Evolutionary conservation across 2,113 vertebrate species (phyloP), one percentile per base, ranked within the genome.

Genomic region (Ctenodactylus gundi): DNA sequence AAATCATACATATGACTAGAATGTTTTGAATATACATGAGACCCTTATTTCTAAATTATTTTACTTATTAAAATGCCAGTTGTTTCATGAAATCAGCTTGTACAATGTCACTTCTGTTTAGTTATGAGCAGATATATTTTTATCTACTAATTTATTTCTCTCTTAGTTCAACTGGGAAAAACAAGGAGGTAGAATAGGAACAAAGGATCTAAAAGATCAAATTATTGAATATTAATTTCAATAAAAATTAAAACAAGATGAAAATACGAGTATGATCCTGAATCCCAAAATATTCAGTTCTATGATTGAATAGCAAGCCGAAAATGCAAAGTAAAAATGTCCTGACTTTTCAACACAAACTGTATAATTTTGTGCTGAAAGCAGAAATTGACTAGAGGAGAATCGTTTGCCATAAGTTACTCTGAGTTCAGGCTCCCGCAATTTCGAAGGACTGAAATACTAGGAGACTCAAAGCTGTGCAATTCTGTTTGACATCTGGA

Each of bases 361-460:
- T 78, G 0, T 58, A 53, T 95, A 49, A 97, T 96, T 97, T 96
- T 1, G 49, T 90, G 93, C 39, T 95, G 64, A 84, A 95, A 88
- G 27, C 27, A 85, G 23, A 95, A 68, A 94, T 76, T 18, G 85
- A 91, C 91, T 60, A 95, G 27, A 96, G 92, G 21, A 96, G 92
- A 97, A 94, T 55, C 84, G 3, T n/a, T 86, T 75, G 18, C 34
- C 89, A 58, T 90, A 18, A 83, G 80, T 94, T 91, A 49, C 58
- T 94, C 51, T 62, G 82, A 93, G 78, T 87, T 96, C 67, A 91
- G 13, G 80, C 75, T 76, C 17, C 18, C 85, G 18, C 77, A 92
- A 95, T 97, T 98, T 96, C 58, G 93, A 85, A 92, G 80, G 85
- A 96, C 91, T 97, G 94, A 97, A 97, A 90, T 87, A 62, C 3